Base-by-base conservation (phyloP, 2,888 invertebrate species). In the Microchrysa polita region DNA sequence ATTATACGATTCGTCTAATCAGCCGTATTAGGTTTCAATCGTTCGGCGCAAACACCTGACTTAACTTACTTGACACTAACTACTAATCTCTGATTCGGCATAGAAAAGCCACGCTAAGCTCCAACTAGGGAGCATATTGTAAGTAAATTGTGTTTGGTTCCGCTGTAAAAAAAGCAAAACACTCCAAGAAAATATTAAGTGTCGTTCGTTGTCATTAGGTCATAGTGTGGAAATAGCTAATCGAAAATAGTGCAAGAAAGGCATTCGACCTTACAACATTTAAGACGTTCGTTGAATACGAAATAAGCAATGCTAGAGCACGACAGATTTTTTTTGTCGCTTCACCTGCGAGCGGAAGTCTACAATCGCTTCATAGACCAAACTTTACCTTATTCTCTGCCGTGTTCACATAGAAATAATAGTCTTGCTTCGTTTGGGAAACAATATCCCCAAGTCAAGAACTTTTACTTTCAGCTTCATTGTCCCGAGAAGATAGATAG, bases 391-490 rank as follows among this genome's bases (percentile, higher is more conserved):
- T n/a, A n/a, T n/a, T n/a, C n/a, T n/a, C n/a, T n/a, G n/a, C n/a
- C n/a, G n/a, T 48, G 48, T 12, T 12, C 48, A 34, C 27, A 34
- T n/a, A n/a, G n/a, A n/a, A n/a, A n/a, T n/a, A 48, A 48, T 48
- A 12, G 48, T 48, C 12, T n/a, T 48, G 48, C 48, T 34, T 34
- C 27, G 27, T 5, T 5, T 34, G 27, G 7, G 7, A 34, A 34
- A 34, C 27, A 34, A 34, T 34, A n/a, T n/a, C n/a, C n/a, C n/a
- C 27, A 7, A 34, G 27, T 34, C 12, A 12, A 48, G 16, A n/a
- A 48, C 48, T 48, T 48, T 48, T 48, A 48, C 48, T 48, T 48
- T 48, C 48, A n/a, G 48, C 48, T n/a, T 48, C 48, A 48, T 48
- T 48, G 48, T 48, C 16, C 14, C 48, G 48, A 4, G 48, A 12